Base-by-base conservation (phyloP, 2,888 invertebrate species). In the Ceraclea dissimilis region DNA sequence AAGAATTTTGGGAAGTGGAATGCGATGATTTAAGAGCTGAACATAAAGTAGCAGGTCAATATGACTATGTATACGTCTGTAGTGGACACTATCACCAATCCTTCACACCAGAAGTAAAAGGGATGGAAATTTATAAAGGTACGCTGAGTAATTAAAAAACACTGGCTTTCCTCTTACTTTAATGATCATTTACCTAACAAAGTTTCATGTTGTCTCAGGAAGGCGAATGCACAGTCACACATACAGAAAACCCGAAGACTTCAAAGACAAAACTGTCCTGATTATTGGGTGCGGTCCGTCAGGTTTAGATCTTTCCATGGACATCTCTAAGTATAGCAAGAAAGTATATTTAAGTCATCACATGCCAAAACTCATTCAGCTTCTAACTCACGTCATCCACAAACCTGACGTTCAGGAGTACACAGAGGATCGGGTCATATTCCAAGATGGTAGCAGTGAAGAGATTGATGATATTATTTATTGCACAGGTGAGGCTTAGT, bases 201-300 rank as follows among this genome's bases (percentile, higher is more conserved):
- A 8, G 31, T 31, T 31, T 8, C 31, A 6, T 31, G 6, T 11
- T 43, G 33, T 47, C 70, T 53, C 72, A 66, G 88, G 89, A 1
- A 71, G 71, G 52, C 67, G 83, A 50, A 71, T 85, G 16, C 90
- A 90, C 71, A 88, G 88, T 63, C 87, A 88, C 66, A 79, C 84
- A 63, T 91, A 90, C 69, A 78, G 87, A 64, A 77, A 76, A 5
- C 82, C 87, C 0, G 80, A 82, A 49, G 65, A 67, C 1, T 90
- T 79, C 68, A 66, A 67, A 13, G 79, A 77, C 22, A 77, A 81
- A 51, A 75, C 69, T 2, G 85, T 90, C 0, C 72, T 87, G 1
- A 67, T 88, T 0, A 71, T 90, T 1, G 90, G 90, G 1, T 85
- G 86, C 0, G 84, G 84, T 0, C 79, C 86, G 10, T 90, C 90